Conservation (phyloP, 2,113 vertebrate genomes). For the Daubentonia madagascariensis region DNA sequence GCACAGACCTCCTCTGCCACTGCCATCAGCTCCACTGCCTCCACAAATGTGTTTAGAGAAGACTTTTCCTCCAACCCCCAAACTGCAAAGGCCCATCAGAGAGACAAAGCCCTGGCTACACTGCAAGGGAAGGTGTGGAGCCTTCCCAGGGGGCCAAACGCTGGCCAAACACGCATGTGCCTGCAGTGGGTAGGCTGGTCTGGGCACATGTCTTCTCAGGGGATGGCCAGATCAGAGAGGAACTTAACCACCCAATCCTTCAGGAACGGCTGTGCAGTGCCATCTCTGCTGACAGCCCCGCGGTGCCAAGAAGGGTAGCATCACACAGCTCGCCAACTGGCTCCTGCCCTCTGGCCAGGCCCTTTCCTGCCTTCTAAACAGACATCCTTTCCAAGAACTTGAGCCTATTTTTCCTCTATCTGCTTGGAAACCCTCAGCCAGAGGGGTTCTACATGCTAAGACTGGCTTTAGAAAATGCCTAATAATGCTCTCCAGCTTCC, state of each 20-base stretch:
- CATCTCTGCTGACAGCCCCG: neutral
- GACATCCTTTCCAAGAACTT: neutral
- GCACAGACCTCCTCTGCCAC: neutral
- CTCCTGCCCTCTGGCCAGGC: neutral
- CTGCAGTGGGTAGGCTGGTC: neutral
- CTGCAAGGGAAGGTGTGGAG: rapidly evolving
- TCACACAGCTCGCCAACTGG: neutral
- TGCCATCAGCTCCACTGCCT: neutral
- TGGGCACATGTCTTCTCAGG: neutral
- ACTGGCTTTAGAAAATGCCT: neutral
- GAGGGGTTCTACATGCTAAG: neutral
- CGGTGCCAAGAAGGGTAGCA: neutral
- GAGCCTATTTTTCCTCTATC: neutral
- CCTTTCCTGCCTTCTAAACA: neutral
- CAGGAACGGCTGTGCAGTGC: neutral
- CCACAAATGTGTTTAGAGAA: neutral
- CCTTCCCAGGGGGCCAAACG: no score
- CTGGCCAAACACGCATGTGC: no score
- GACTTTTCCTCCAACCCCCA: neutral
- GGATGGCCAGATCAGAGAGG: neutral
- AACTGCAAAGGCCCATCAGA: neutral
- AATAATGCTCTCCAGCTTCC: rapidly evolving
- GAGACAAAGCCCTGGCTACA: neutral
- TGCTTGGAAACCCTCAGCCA: neutral
- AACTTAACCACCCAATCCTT: neutral